A percentile compares a stretch with the other conserved stretches of the same genome.
phyloP scores from a whole-genome alignment of 2,888 invertebrate species.

The Sinotaia quadrata region DNA sequence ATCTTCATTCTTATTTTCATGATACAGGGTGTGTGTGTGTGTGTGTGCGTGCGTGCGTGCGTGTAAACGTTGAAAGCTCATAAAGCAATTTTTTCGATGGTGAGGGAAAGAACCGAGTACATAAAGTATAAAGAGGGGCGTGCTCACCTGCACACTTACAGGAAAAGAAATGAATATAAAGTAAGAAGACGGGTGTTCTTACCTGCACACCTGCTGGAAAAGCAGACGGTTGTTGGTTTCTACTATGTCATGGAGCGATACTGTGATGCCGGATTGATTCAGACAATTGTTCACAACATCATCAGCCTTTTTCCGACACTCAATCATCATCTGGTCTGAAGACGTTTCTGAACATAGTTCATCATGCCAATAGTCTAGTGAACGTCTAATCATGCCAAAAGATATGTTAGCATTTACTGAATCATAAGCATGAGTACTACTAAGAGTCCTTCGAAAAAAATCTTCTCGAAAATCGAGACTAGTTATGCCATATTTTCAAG shows the following conservation, averaged over 20 bases:
- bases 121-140: neutral
- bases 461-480: too few species aligned
- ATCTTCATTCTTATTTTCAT: too few species aligned
- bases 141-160: too few species aligned
- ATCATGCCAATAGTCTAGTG: neutral
- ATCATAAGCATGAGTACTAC: too few species aligned
- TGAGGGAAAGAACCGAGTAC: neutral
- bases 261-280: slow-evolving; percentile 3
- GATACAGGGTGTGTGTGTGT: too few species aligned
- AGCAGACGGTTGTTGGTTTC: neutral
- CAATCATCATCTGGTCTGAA: neutral
- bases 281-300: slow-evolving; percentile 13
- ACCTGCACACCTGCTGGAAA: slow-evolving; percentile 17
- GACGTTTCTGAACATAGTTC: neutral
- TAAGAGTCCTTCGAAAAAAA: too few species aligned
- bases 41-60: too few species aligned
- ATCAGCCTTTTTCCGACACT: slow-evolving; percentile 6
- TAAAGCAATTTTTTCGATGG: too few species aligned
- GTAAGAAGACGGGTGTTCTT: neutral
- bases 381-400: neutral
- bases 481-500: too few species aligned
- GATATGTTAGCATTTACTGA: too few species aligned
- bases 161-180: neutral
- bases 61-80: too few species aligned
- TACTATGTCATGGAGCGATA: neutral